Base-by-base conservation (phyloP, 2,888 invertebrate species). In the Pteria penguin region DNA sequence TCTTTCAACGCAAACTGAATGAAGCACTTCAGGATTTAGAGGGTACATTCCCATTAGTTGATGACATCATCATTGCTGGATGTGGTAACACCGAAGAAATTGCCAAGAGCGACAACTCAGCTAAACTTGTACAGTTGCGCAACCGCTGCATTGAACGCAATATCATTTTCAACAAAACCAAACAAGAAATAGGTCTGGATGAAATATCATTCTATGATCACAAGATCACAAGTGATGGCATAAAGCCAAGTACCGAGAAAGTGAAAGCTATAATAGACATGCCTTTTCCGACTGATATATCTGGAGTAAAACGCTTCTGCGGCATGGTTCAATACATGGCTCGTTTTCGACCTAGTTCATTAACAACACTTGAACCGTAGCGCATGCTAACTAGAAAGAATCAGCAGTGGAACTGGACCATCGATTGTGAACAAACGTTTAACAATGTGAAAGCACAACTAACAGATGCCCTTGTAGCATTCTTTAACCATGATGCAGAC, bases 41-140 rank as follows among this genome's bases (percentile, higher is more conserved):
- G 22, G 76, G 76, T 18, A 33, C 66, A 1, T 74, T 80, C 68
- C 52, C 62, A 1, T 63, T 80, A n/a, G 78, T 68, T 0, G 78
- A 80, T 72, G 80, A 78, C 31, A 74, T 79, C 32, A 65, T 71
- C 31, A 60, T 80, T 1, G 75, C 65, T 4, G 80, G 80, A 18
- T 66, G 73, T 63, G 78, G 80, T 8, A 18, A 62, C 11, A 62
- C 62, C 11, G 52, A 67, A 4, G 29, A 26, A 8, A 57, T 66
- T 3, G 72, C 75, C 2, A 27, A 69, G 24, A 8, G 33, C 1
- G 77, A 77, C 52, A 57, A 75, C 55, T 18, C 69, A 4, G 8
- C 26, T 2, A 80, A 75, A 29, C 45, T 61, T 80, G 1, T 24
- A 32, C 8, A 55, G 27, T 4, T 71, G 55, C 27, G 27, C 26